Conservation (phyloP, 2,797 vertebrate genomes). For the Lepidocolaptes lacrymiger region DNA sequence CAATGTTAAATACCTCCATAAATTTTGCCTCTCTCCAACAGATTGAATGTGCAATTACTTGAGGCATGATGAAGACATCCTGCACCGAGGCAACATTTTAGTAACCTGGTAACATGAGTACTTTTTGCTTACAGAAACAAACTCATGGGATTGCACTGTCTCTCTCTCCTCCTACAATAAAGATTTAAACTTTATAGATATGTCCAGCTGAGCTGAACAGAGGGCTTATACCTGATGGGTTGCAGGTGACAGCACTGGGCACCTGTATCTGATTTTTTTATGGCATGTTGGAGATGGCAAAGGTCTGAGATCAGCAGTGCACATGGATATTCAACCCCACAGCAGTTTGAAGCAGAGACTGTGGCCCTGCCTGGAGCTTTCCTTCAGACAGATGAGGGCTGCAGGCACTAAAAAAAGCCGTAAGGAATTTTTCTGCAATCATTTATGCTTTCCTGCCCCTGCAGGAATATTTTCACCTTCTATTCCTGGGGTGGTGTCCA, state of each 20-base stretch:
- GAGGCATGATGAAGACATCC: not conserved
- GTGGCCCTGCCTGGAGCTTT: not conserved
- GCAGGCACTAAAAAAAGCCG: not conserved
- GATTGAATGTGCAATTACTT: not conserved
- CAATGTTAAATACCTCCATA: conserved; percentile 40
- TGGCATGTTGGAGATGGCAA: not conserved
- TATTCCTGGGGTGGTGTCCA: not conserved
- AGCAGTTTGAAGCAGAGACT: not conserved
- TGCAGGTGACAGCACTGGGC: not conserved
- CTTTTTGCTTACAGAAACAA: not conserved
- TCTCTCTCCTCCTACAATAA: not conserved
- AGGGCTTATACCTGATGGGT: not conserved
- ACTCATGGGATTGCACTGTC: not conserved
- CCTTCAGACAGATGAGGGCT: not conserved
- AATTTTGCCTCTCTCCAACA: conserved; percentile 15
- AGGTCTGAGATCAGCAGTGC: not conserved
- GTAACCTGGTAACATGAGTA: not conserved
- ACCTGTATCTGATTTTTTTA: not conserved
- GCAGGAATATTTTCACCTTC: not conserved
- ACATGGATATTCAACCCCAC: rapidly evolving
- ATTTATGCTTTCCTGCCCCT: not conserved
- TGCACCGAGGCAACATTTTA: not conserved
- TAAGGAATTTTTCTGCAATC: not conserved
- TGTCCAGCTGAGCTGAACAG: not conserved
- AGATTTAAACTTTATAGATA: not conserved